Evolutionary conservation across 2,113 vertebrate genomes (phyloP).

Genomic region (Oreochromis tanganicae): DNA sequence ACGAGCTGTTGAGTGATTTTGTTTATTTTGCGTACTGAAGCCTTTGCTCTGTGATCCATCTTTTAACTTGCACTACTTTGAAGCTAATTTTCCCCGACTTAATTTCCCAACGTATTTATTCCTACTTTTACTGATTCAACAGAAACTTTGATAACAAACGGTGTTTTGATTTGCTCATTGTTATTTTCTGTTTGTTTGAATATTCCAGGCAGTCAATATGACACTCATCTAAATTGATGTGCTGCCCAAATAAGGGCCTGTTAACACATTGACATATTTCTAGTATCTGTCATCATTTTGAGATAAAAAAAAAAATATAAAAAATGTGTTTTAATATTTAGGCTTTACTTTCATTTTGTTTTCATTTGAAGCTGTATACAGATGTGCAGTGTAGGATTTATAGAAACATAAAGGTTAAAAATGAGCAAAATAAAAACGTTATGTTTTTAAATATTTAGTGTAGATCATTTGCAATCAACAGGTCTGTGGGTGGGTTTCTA

Average conservation of each 20-base stretch:
- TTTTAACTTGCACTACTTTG: neutral
- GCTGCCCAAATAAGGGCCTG: neutral
- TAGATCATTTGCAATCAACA: neutral
- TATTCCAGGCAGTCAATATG: neutral
- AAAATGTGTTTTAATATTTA: neutral
- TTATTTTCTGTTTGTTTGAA: neutral
- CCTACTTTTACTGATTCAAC: neutral
- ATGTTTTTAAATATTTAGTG: neutral
- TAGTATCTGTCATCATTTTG: neutral
- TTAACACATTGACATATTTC: neutral
- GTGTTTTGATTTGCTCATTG: neutral
- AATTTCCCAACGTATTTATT: neutral
- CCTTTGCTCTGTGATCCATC: neutral
- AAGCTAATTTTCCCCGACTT: neutral
- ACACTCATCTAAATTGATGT: neutral
- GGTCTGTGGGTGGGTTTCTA: neutral
- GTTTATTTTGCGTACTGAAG: neutral
- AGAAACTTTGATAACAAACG: neutral
- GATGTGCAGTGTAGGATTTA: neutral
- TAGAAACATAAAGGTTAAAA: neutral
- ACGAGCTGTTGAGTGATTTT: neutral
- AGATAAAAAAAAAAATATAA: neutral
- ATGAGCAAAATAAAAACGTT: neutral
- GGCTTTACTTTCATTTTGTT: neutral
- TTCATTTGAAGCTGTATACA: neutral